Base-by-base conservation (phyloP, 2,113 vertebrate genomes). In the Lota lota region DNA sequence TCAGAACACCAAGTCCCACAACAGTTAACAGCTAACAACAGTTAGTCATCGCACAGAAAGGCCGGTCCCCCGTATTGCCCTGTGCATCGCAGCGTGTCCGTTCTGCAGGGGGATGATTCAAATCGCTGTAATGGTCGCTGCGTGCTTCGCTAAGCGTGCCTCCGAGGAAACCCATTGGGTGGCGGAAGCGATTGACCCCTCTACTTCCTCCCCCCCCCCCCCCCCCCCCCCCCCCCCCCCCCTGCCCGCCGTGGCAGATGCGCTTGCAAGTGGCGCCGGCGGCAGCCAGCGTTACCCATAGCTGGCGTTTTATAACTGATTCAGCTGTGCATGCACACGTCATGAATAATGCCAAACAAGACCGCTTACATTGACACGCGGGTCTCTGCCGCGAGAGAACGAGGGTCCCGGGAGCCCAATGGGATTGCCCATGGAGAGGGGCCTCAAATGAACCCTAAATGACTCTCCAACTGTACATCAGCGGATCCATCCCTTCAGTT, bases 331-430 rank as follows among this genome's bases (percentile, higher is more conserved):
- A 75, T 76, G 72, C 76, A 14, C 59, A 66, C 80, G 84, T 88
- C 78, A 77, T 70, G 79, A 88, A 87, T 87, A 83, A 84, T 83
- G 82, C 79, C 61, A 77, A 72, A 74, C 66, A 68, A 88, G 77
- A 76, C 73, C 62, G 68, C 69, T 74, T 78, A 70, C 67, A 53
- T 66, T 69, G 79, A 80, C 74, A 81, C 66, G 65, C 69, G 67
- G 73, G 68, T 64, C 79, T 80, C 76, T 73, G 61, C 61, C 61
- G 47, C 14, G 1, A 47, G 40, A 47, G 40, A 47, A 47, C 2
- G 40, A 47, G 40, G 12, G 28, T 59, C 69, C 56, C 22, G 40
- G 66, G 66, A 81, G 64, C 66, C 64, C 76, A 63, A 66, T 67
- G 51, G 66, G 63, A 67, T 22, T 22, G 56, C 70, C 69, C 65